Evolutionary conservation across 2,113 vertebrate genomes (phyloP).

Genomic region (Lampris incognitus): DNA sequence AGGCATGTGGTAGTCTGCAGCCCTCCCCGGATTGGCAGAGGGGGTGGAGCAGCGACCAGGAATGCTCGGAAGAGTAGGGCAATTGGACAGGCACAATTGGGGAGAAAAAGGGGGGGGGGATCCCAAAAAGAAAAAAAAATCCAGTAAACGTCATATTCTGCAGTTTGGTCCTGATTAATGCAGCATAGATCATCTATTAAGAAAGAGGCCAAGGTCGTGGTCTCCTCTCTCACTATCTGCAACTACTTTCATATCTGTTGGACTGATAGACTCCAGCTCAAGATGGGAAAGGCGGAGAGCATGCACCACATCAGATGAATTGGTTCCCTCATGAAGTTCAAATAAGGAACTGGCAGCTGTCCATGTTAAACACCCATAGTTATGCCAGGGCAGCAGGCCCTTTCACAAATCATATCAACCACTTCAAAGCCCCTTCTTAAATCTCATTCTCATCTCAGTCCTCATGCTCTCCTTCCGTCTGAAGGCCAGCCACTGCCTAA

Average conservation of each 20-base stretch:
- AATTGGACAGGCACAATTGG: too few species aligned
- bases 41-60: too few species aligned
- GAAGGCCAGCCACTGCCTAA: background rate
- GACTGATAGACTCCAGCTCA: slow-evolving; percentile 29
- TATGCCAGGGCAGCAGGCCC: slow-evolving; percentile 23
- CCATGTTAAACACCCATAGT: slow-evolving; percentile 25
- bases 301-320: slow-evolving; percentile 35
- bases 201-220: background rate
- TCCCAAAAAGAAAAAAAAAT: background rate
- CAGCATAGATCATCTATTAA: slow-evolving; percentile 15
- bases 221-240: slow-evolving; percentile 5
- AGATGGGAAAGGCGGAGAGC: slow-evolving; percentile 26
- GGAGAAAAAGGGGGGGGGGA: too few species aligned
- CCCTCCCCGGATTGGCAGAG: too few species aligned
- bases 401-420: slow-evolving; percentile 36
- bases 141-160: background rate
- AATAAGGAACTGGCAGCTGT: slow-evolving; percentile 41
- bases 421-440: slow-evolving; percentile 63
- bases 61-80: too few species aligned
- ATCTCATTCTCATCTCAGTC: slow-evolving; percentile 49
- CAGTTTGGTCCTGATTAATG: slow-evolving; percentile 8
- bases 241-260: slow-evolving; percentile 16
- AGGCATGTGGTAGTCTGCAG: too few species aligned
- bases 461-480: slow-evolving; percentile 8
- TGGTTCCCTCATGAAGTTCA: slow-evolving; percentile 34